phyloP scores from a whole-genome alignment of 1,140 invertebrate genomes.

The Heliconius congener region DNA sequence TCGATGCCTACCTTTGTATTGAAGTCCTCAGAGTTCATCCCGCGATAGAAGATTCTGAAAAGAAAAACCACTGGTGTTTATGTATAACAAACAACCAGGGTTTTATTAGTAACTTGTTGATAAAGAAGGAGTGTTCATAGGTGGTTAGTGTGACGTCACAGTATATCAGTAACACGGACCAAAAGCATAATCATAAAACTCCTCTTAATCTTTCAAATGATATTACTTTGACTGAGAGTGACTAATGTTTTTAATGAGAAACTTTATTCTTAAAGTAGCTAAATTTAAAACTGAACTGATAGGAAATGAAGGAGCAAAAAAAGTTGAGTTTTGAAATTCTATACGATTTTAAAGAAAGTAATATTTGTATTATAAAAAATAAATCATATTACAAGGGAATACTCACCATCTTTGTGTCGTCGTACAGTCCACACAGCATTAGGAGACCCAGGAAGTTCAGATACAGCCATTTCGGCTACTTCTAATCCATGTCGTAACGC shows the following conservation, averaged over 20 bases:
- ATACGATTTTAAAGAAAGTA: not conserved
- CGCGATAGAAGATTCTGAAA: conserved; percentile 79
- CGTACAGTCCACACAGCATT: conserved; percentile 99
- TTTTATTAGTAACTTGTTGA: conserved; percentile 82
- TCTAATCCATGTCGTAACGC: conserved; percentile 98
- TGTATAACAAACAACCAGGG: conserved; percentile 81
- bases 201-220: conserved; percentile 32
- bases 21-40: conserved; percentile 65
- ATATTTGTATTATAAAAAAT: not conserved
- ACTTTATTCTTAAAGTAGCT: not conserved
- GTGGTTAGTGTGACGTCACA: conserved; percentile 76
- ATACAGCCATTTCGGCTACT: conserved; percentile 99
- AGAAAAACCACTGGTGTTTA: conserved; percentile 83
- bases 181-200: conserved; percentile 77
- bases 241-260: not conserved
- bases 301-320: no score
- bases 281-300: no score
- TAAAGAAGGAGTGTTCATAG: conserved; percentile 77
- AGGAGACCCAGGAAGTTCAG: conserved; percentile 98
- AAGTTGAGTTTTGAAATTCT: not conserved
- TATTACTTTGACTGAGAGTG: no score
- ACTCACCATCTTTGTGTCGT: conserved; percentile 95
- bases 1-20: conserved; percentile 73
- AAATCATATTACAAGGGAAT: conserved; percentile 18
- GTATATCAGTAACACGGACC: conserved; percentile 80